Conservation (phyloP, 2,797 vertebrate species). For the Nothura maculosa region DNA sequence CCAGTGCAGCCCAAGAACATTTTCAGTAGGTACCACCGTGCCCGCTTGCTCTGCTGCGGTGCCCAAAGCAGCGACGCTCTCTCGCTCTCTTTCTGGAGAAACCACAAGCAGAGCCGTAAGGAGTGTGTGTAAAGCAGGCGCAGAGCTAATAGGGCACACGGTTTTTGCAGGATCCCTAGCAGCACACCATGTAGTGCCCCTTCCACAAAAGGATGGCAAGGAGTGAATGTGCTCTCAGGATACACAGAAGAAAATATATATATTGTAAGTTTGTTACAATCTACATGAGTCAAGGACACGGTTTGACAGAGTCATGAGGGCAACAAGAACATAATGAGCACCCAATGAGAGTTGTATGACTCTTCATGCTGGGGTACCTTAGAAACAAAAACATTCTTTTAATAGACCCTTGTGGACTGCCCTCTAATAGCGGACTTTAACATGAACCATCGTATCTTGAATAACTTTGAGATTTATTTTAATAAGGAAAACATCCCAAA, state of each 20-base stretch:
- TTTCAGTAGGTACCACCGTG: background rate
- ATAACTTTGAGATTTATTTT: background rate
- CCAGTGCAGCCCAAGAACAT: background rate
- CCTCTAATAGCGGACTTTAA: background rate
- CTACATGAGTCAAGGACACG: background rate
- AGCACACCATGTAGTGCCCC: background rate
- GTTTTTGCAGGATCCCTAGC: background rate
- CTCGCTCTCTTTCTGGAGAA: background rate
- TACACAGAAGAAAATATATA: background rate
- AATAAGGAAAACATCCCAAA: background rate
- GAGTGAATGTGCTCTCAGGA: rapidly evolving
- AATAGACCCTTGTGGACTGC: background rate
- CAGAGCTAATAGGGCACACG: background rate
- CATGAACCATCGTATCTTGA: background rate
- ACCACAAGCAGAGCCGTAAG: background rate
- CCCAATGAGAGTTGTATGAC: background rate
- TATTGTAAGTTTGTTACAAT: background rate
- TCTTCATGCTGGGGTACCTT: background rate
- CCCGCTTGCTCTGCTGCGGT: background rate
- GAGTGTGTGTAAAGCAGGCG: background rate
- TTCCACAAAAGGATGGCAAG: background rate
- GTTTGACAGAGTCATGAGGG: background rate
- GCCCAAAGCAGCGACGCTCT: rapidly evolving
- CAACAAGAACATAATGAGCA: background rate
- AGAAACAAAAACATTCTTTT: background rate